Evolutionary conservation across 1,140 invertebrate species (phyloP).

Genomic region (Eriosoma lanigerum): DNA sequence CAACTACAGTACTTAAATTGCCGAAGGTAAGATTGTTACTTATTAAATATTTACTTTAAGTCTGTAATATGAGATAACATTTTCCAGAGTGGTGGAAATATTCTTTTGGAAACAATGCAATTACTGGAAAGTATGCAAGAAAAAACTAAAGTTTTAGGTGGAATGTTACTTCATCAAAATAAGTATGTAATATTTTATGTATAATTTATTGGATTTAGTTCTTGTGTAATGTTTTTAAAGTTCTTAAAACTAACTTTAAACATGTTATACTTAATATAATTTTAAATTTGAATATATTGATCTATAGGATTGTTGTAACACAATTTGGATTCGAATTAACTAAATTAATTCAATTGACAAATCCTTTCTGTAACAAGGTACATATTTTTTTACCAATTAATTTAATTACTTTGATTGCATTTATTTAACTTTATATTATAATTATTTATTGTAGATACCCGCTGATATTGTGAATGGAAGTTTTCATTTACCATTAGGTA

Average conservation of each 20-base stretch:
- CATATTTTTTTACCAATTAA: too few species aligned
- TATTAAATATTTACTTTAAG: not conserved
- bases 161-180: conserved; percentile 78
- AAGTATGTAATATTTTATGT: conserved; percentile 61
- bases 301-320: conserved; percentile 73
- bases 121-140: conserved; percentile 75
- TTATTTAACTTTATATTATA: too few species aligned
- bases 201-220: conserved; percentile 8
- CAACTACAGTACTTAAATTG: conserved; percentile 73
- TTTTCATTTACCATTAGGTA: conserved; percentile 73
- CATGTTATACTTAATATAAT: not conserved
- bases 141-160: conserved; percentile 72
- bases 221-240: not conserved
- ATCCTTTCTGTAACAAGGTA: conserved; percentile 79
- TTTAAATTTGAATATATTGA: conserved; percentile 12
- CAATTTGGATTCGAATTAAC: conserved; percentile 73
- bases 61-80: conserved; percentile 5
- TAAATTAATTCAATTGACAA: conserved; percentile 74
- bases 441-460: conserved; percentile 61
- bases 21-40: conserved; percentile 67
- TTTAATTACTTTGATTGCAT: not conserved
- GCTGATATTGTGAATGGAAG: conserved; percentile 67
- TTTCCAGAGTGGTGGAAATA: conserved; percentile 73
- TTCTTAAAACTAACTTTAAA: not conserved
- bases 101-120: conserved; percentile 79